These are phyloP conservation scores for Heloderma charlesbogerti DNA, from an alignment of 2,113 vertebrate genomes.

Conservation along the genomic window DNA sequence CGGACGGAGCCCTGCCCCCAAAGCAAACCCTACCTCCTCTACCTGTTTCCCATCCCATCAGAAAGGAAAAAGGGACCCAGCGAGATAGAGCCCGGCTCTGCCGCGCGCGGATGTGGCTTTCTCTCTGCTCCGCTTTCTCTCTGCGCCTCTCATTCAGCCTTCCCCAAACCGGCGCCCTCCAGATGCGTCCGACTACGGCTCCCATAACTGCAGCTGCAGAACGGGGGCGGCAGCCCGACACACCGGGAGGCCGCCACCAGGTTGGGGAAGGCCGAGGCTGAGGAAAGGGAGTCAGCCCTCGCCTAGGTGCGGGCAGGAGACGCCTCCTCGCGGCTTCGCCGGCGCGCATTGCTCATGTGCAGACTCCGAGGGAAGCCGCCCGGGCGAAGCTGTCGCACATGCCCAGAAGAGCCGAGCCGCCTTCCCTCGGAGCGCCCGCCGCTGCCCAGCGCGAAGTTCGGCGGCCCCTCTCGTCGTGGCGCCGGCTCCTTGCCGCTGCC, in stretches of 20 bases:
- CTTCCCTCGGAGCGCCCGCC: background rate
- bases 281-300: background rate
- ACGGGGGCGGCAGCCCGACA: too few species aligned
- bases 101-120: background rate
- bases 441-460: slow-evolving; percentile 6
- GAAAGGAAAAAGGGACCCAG: background rate
- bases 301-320: background rate
- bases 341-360: background rate
- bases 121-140: background rate
- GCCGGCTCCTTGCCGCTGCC: slow-evolving; percentile 8
- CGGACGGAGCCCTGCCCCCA: background rate
- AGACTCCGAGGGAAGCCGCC: background rate
- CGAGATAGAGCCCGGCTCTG: background rate
- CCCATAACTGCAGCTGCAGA: too few species aligned
- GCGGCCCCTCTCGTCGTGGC: slow-evolving; percentile 1
- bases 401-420: background rate
- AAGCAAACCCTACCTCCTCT: background rate
- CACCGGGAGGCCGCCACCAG: too few species aligned
- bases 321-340: background rate
- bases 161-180: too few species aligned
- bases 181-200: too few species aligned
- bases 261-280: too few species aligned
- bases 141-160: background rate
- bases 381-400: background rate
- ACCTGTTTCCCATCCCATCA: background rate